phyloP scores from a whole-genome alignment of 2,797 vertebrate species.

The Manis javanica region DNA sequence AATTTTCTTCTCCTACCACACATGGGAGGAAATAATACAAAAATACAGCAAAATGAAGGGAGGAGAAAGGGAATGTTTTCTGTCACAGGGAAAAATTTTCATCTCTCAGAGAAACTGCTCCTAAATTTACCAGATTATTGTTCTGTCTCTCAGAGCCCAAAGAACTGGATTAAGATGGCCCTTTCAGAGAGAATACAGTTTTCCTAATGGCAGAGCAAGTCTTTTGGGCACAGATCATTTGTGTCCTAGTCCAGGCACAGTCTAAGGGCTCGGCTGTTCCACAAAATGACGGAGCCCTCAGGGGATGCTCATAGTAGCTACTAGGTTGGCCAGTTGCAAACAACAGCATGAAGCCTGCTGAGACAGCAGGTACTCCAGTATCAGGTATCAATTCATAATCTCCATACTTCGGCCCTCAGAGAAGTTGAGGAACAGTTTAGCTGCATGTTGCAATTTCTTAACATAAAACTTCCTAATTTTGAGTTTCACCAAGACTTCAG shows the following conservation, averaged over 20 bases:
- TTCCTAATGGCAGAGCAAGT: neutral
- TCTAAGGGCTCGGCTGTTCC: too few species aligned
- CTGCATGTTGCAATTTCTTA: constrained; percentile 8
- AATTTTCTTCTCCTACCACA: neutral
- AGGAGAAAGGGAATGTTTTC: neutral
- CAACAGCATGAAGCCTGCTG: neutral
- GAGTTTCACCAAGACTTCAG: constrained; percentile 16
- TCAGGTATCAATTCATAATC: neutral
- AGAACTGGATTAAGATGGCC: neutral
- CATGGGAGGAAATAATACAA: neutral
- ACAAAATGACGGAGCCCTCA: neutral
- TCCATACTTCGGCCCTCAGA: neutral
- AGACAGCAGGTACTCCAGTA: neutral
- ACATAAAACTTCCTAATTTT: constrained; percentile 48
- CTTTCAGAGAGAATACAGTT: neutral
- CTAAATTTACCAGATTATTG: constrained; percentile 7
- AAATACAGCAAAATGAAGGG: neutral
- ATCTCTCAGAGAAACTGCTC: neutral
- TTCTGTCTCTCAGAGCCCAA: neutral
- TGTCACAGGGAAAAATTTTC: neutral
- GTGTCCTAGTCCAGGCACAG: too few species aligned
- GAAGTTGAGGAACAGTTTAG: neutral
- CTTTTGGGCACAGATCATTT: neutral
- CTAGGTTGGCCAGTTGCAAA: neutral
- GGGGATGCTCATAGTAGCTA: neutral